phyloP scores from a whole-genome alignment of 1,140 invertebrate genomes.

The Trypoxylus dichotomus region DNA sequence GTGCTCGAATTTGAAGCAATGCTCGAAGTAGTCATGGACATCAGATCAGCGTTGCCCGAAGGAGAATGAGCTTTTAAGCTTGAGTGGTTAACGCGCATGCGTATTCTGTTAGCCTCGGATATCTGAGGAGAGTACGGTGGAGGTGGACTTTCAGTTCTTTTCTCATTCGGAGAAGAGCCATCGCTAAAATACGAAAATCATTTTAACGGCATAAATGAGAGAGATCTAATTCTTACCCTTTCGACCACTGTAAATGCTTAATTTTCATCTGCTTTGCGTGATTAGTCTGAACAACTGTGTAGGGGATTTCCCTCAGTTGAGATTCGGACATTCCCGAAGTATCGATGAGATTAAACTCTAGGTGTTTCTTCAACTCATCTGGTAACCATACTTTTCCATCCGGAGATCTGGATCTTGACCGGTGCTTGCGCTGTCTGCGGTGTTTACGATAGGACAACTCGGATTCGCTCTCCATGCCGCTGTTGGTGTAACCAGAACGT shows the following conservation, averaged over 20 bases:
- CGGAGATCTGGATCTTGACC: slow-evolving; percentile 71
- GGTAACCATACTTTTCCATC: slow-evolving; percentile 68
- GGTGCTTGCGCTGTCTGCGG: slow-evolving; percentile 60
- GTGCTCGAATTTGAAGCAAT: slow-evolving; percentile 33
- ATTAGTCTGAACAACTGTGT: slow-evolving; percentile 82
- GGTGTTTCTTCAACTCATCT: slow-evolving; percentile 75
- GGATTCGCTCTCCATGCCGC: slow-evolving; percentile 57
- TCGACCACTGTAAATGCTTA: slow-evolving; percentile 56
- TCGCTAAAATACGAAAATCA: slow-evolving; percentile 3
- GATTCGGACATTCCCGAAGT: slow-evolving; percentile 86
- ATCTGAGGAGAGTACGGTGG: slow-evolving; percentile 44
- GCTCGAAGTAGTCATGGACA: slow-evolving; percentile 30
- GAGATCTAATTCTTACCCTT: slow-evolving; percentile 48
- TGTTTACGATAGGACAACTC: slow-evolving; percentile 56
- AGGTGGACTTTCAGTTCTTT: slow-evolving; percentile 40
- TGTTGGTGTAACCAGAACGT: slow-evolving; percentile 52
- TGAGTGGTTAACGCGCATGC: slow-evolving; percentile 31
- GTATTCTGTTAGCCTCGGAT: slow-evolving; percentile 33
- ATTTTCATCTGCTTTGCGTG: slow-evolving; percentile 61
- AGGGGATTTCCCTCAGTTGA: slow-evolving; percentile 88
- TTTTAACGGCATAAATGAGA: background rate
- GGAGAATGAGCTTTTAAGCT: slow-evolving; percentile 31
- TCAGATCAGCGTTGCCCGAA: slow-evolving; percentile 6
- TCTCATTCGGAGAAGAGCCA: slow-evolving; percentile 30
- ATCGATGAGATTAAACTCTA: slow-evolving; percentile 88